These are phyloP conservation scores for Oenanthe oenanthe DNA, from an alignment of 2,113 vertebrate genomes.

Conservation along the genomic window DNA sequence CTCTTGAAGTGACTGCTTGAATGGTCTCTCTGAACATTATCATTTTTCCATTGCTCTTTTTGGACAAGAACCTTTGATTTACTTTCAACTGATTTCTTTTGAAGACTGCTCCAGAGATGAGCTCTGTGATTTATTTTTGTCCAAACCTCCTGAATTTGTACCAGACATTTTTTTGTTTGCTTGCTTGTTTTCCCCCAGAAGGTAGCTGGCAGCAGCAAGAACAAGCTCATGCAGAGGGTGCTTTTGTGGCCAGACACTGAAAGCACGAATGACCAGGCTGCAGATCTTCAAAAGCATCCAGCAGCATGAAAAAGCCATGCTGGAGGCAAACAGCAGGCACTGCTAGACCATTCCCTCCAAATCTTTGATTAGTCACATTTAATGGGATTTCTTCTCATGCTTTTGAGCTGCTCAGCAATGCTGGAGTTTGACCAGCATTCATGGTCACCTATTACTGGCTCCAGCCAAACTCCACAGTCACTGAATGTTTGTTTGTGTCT, in stretches of 20 bases:
- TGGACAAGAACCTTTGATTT: background rate
- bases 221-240: background rate
- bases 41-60: background rate
- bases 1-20: background rate
- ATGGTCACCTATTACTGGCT: background rate
- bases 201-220: background rate
- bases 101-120: background rate
- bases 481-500: background rate
- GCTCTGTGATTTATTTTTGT: background rate
- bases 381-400: slow-evolving; percentile 25
- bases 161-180: background rate
- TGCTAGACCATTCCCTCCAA: background rate
- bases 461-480: background rate
- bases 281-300: background rate
- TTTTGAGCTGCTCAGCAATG: background rate
- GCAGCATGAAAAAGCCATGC: background rate
- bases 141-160: background rate
- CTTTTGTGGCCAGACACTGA: background rate
- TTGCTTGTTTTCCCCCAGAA: background rate
- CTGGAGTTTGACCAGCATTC: background rate
- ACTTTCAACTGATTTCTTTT: slow-evolving; percentile 29
- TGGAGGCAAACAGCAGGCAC: background rate
- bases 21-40: background rate
- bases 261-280: background rate
- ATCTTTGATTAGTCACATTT: slow-evolving; percentile 37